Evolutionary conservation across 1,140 invertebrate genomes (phyloP).

Genomic region (Drosophila orosa): DNA sequence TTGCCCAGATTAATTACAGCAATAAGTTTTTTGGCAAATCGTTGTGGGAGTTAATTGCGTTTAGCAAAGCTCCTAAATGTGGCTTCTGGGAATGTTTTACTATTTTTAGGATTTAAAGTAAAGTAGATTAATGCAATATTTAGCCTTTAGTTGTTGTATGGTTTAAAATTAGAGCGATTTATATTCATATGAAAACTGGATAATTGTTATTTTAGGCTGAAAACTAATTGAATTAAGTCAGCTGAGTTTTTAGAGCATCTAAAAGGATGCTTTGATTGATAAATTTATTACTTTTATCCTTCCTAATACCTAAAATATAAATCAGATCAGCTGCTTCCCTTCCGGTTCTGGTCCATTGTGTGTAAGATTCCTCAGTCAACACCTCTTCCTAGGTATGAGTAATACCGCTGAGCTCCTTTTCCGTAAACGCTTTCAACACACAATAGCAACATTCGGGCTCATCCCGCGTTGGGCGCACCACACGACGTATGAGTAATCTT

Average conservation of each 20-base stretch:
- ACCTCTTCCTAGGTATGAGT: conserved; percentile 37
- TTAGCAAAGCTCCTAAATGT: background rate
- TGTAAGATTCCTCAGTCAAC: conserved; percentile 36
- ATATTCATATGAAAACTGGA: background rate
- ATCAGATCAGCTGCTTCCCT: conserved; percentile 3
- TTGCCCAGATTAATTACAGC: conserved; percentile 25
- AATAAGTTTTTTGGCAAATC: conserved; percentile 1
- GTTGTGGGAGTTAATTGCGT: conserved; percentile 29
- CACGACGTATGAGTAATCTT: conserved; percentile 60
- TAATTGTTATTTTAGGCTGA: background rate
- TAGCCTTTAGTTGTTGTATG: background rate
- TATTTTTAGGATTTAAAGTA: background rate
- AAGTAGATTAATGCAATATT: background rate
- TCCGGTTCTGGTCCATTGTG: conserved; percentile 39
- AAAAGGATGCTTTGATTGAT: background rate
- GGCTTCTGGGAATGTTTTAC: conserved; percentile 1
- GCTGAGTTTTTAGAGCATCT: too few species aligned
- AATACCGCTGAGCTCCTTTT: conserved; percentile 33
- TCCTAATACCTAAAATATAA: background rate
- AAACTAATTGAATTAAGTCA: too few species aligned
- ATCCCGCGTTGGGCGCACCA: conserved; percentile 17
- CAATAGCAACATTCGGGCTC: background rate
- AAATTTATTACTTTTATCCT: too few species aligned
- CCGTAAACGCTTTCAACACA: conserved; percentile 24
- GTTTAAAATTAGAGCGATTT: background rate